Base-by-base conservation (phyloP, 2,797 vertebrate species). In the Amblyopsis hoosieri region DNA sequence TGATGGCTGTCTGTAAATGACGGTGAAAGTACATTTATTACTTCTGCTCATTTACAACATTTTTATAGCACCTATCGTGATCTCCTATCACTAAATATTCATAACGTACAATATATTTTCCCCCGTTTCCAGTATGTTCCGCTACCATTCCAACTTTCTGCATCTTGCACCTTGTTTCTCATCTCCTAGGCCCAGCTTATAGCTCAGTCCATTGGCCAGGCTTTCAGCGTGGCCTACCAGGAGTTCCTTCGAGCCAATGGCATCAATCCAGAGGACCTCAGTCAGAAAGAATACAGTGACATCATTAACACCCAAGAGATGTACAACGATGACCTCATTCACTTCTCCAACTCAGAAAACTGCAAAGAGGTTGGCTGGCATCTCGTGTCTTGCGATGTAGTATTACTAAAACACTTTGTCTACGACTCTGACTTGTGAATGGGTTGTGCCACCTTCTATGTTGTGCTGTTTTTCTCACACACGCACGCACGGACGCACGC, bases 231-330 rank as follows among this genome's bases (percentile, higher is more conserved):
- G 60, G 98, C 98, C 79, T 99, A 99, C 87, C 98, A 99, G 79
- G 97, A 99, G 85, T 99, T 99, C 83, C 91, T 99, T 78, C 85
- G 97, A 86, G 98, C 98, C 85, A 99, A 99, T 0, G 98, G 98
- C 81, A 99, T 99, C 72, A 98, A 99, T 88, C 98, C 98, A 0
- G 98, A 99, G 78, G 98, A 99, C 87, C 93, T 99, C 82, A 99
- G 98, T 87, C 98, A 99, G 91, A 99, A 98, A 71, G 97, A 99
- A 72, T 99, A 99, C 92, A 99, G 97, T 5, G 98, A 99, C 87
- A 96, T 99, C 89, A 98, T 99, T 90, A 99, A 96, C 80, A 98
- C 97, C 49, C 98, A 99, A 83, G 98, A 99, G 87, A 99, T 99
- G 98, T 99, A 99, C 91, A 99, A 99, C 0, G 98, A 99, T 4